Conservation (phyloP, 2,797 vertebrate species). For the Sebastes matsubarae region DNA sequence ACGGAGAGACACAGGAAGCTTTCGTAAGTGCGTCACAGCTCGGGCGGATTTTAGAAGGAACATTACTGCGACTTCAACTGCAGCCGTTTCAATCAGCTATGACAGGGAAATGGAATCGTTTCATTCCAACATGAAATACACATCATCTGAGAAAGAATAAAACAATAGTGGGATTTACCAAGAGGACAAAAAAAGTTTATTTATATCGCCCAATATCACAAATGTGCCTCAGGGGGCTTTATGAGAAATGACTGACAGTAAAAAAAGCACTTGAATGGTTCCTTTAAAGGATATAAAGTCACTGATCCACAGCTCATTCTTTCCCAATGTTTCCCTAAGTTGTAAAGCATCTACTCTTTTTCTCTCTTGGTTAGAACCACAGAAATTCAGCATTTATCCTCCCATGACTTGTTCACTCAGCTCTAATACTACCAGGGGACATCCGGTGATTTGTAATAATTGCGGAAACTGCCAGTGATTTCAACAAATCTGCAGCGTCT, state of each 20-base stretch:
- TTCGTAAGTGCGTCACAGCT: not conserved
- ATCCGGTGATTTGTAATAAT: slow-evolving; percentile 37
- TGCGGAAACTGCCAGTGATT: slow-evolving; percentile 33
- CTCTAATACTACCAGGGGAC: not conserved
- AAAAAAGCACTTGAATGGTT: not conserved
- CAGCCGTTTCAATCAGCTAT: not conserved
- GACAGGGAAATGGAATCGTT: not conserved
- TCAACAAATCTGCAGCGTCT: slow-evolving; percentile 22
- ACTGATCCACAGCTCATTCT: not conserved
- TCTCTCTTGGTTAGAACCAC: not conserved
- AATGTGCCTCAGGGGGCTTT: too few species aligned
- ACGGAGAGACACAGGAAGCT: not conserved
- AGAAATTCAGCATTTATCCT: not conserved
- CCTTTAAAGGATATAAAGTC: not conserved
- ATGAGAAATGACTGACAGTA: not conserved
- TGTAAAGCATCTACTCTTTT: not conserved
- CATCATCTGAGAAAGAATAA: too few species aligned
- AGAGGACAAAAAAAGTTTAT: not conserved
- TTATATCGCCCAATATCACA: too few species aligned
- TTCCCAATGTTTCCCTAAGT: not conserved
- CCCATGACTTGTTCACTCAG: not conserved
- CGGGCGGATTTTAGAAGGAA: not conserved
- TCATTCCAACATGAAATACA: not conserved
- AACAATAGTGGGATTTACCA: fast-evolving
- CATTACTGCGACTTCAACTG: not conserved